Percentiles rank a stretch among this genome's conserved stretches.
phyloP scores from a whole-genome alignment of 2,113 vertebrate genomes.

The Austrofundulus limnaeus region DNA sequence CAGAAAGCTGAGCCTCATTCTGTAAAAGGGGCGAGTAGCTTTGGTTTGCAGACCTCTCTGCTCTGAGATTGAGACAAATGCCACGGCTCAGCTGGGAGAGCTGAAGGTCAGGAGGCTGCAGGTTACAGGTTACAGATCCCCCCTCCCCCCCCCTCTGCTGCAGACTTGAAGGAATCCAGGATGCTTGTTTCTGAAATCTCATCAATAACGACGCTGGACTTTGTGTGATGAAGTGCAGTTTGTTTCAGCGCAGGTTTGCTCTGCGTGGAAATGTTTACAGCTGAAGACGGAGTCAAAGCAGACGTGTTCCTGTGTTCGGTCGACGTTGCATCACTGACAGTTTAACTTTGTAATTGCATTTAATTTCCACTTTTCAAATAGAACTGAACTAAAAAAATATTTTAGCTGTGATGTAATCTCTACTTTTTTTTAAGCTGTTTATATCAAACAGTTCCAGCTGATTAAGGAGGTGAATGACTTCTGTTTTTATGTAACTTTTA shows the following conservation, averaged over 20 bases:
- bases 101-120: conserved; percentile 48
- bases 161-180: conserved; percentile 48
- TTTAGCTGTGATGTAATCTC: background rate
- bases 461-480: too few species aligned
- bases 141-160: too few species aligned
- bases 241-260: conserved; percentile 32
- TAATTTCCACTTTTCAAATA: conserved; percentile 25
- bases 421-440: too few species aligned
- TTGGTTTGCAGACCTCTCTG: background rate
- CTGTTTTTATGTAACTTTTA: too few species aligned
- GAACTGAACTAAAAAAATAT: conserved; percentile 14
- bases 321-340: conserved; percentile 4
- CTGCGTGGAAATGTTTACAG: conserved; percentile 50
- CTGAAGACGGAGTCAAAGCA: conserved; percentile 33
- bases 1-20: background rate
- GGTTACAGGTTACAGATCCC: conserved; percentile 51
- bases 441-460: too few species aligned
- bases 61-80: conserved; percentile 35
- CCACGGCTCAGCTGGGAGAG: conserved; percentile 37
- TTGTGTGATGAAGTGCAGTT: conserved; percentile 66
- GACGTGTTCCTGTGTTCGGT: conserved; percentile 22
- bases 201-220: conserved; percentile 41
- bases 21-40: background rate
- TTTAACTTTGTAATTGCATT: conserved; percentile 30
- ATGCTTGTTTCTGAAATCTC: conserved; percentile 53